Base-by-base conservation (phyloP, 2,797 vertebrate genomes). In the Sphenodon punctatus region DNA sequence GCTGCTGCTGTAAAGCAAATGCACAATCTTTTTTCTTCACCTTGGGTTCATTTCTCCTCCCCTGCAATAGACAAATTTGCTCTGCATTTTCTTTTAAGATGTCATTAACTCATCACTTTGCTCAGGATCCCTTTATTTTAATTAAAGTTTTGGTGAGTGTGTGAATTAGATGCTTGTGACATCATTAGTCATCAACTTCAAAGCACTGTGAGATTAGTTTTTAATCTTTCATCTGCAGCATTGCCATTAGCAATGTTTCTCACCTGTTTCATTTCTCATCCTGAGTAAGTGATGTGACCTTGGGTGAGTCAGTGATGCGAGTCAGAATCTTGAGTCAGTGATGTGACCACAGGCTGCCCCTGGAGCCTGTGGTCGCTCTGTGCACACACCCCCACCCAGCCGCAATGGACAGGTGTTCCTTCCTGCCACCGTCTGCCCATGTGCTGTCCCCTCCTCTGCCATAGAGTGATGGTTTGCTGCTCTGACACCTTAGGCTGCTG, bases 141-240 rank as follows among this genome's bases (percentile, higher is more conserved):
- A 67, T 89, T 80, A 56, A 34, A 66, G 0, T 84, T 75, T 48
- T 39, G 69, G 51, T 34, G 55, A 38, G 1, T 84, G 68, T 46
- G 71, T 66, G 75, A 58, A 71, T 70, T 39, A 84, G 75, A 8
- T 78, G 23, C 22, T 85, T 46, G n/a, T 63, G 64, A 61, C 46
- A 55, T 46, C 72, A 51, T 69, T 78, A 60, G 86, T 77, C 67
- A 60, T 48, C 3, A 16, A 39, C 75, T 68, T 70, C 63, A 71
- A 72, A 34, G 34, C 75, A 38, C 43, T 69, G 38, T 78, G 17
- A 59, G 66, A 39, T 78, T 3, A 1, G 22, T 22, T 80, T 48
- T 87, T 66, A 75, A 74, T 85, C 60, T 85, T 79, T 82, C 64
- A 63, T 68, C 53, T 78, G 30, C 70, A 64, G 4, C 46, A n/a